Percentiles rank a stretch among this genome's conserved stretches.
These are phyloP conservation scores for Naja naja DNA, from an alignment of 2,113 vertebrate species.

Conservation along the genomic window DNA sequence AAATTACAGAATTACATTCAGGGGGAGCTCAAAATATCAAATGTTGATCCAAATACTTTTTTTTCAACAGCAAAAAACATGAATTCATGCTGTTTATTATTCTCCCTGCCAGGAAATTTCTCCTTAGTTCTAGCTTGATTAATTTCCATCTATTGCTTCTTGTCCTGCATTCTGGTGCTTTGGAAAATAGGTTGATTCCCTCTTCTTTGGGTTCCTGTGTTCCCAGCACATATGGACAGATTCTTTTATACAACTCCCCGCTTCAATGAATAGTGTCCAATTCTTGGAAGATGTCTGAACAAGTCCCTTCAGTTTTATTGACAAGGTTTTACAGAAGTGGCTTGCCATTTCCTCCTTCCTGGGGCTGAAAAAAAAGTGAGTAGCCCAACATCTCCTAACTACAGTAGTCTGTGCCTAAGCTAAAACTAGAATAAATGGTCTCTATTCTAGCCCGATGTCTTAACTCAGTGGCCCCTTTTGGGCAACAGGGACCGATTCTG, in stretches of 20 bases:
- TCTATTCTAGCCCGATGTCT: too few relatives aligned
- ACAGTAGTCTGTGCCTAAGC: too few relatives aligned
- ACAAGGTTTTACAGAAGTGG: too few relatives aligned
- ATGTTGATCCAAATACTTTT: background rate
- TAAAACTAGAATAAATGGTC: too few relatives aligned
- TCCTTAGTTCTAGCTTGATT: background rate
- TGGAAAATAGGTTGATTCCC: too few relatives aligned
- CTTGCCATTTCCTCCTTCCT: too few relatives aligned
- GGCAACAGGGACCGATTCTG: too few relatives aligned
- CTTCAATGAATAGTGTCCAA: background rate
- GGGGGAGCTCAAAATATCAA: background rate
- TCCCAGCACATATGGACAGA: constrained; percentile 4
- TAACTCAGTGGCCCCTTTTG: too few relatives aligned
- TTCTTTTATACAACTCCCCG: background rate
- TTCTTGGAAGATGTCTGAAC: background rate
- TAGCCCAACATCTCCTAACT: too few relatives aligned
- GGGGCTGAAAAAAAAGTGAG: too few relatives aligned
- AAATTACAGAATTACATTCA: background rate
- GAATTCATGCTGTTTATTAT: background rate
- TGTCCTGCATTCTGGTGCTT: background rate
- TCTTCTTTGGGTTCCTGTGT: constrained; percentile 5
- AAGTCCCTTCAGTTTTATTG: too few relatives aligned
- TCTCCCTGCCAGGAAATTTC: background rate
- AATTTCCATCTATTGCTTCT: background rate
- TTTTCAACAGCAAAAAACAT: background rate